Base-by-base conservation (phyloP, 2,113 vertebrate genomes). In the Pica pica region DNA sequence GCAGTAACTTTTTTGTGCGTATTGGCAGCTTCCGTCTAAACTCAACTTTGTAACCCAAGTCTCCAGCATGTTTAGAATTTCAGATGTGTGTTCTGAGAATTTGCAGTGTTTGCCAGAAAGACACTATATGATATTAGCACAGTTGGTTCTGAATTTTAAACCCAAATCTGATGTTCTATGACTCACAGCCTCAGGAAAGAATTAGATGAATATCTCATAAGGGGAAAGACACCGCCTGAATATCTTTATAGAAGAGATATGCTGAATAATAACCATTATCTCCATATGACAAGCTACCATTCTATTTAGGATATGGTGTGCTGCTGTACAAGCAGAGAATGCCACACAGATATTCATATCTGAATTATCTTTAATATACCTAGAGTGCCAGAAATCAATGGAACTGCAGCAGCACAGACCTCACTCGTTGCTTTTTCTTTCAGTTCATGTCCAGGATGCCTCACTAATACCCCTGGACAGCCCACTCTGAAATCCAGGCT, bases 131-230 rank as follows among this genome's bases (percentile, higher is more conserved):
- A 94, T 96, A 97, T 97, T 97, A 96, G 79, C 92, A 90, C 92
- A 78, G 85, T 97, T 71, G 94, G 87, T 95, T 96, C 92, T 96
- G 95, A 97, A 96, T 97, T 96, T 96, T 97, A 97, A 97, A 90
- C 95, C 90, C 88, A 94, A 96, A 95, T 89, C 93, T 86, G 92
- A 96, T 93, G 93, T 95, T 85, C 93, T 94, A 42, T 96, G 95
- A 97, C 76, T 94, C 93, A 95, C 76, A 92, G 92, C 93, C 95
- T 96, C 88, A 92, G 92, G 93, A 97, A 96, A 90, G 93, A 94
- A 94, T 96, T 95, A 94, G 92, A 96, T 94, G 88, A 97, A 90
- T 95, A 89, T 93, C 93, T 96, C 93, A 89, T 89, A 95, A 92
- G 79, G 60, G 83, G 52, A 89, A 85, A 96, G 83, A 94, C 83